These are phyloP conservation scores for Mirounga angustirostris DNA, from an alignment of 2,113 vertebrate genomes.

Conservation along the genomic window DNA sequence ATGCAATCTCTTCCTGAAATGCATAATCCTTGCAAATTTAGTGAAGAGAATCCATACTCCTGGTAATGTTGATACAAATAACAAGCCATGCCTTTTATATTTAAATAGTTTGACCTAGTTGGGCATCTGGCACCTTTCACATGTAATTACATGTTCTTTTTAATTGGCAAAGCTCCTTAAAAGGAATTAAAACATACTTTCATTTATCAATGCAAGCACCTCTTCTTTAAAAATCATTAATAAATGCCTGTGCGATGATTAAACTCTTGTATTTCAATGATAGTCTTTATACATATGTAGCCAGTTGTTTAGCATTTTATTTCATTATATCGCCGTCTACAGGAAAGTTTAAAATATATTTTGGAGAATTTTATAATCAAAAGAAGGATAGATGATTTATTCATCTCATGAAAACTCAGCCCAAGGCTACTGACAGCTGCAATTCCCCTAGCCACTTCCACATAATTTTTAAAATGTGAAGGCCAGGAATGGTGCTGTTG, in stretches of 20 bases:
- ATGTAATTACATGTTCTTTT: neutral
- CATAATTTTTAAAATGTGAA: constrained; percentile 76
- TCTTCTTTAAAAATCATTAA: constrained; percentile 46
- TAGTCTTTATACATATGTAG: neutral
- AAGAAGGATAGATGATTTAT: neutral
- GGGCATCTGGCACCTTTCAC: constrained; percentile 11
- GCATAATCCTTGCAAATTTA: neutral
- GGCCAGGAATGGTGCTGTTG: constrained; percentile 78
- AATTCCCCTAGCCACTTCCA: constrained; percentile 82
- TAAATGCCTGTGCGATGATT: neutral
- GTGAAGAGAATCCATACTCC: neutral
- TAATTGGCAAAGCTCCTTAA: neutral
- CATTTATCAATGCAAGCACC: neutral
- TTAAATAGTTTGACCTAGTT: constrained; percentile 22
- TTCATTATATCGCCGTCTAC: neutral
- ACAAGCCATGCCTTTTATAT: neutral
- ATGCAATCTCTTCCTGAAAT: neutral
- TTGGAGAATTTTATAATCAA: constrained; percentile 34
- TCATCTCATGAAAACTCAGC: constrained; percentile 52
- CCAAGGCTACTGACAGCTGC: constrained; percentile 56
- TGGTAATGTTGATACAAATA: neutral
- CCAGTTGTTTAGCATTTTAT: constrained; percentile 17
- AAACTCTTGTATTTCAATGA: constrained; percentile 38
- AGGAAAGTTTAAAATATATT: constrained; percentile 36
- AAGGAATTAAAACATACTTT: constrained; percentile 11